These are phyloP conservation scores for Huso huso DNA, from an alignment of 2,797 vertebrate genomes.

Conservation along the genomic window DNA sequence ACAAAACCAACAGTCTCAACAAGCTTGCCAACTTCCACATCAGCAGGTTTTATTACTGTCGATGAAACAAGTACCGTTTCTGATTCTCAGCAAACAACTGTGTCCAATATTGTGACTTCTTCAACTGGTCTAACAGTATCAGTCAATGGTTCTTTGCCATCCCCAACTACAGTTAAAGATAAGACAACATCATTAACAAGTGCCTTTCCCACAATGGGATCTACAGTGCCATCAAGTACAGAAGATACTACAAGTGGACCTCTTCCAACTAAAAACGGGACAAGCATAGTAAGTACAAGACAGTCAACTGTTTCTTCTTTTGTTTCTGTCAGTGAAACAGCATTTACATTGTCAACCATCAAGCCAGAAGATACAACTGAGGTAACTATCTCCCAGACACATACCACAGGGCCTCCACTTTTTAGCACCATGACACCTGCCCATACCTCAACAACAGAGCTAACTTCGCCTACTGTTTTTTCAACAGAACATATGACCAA, in stretches of 20 bases:
- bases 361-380: no score
- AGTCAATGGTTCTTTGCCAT: conserved; percentile 4
- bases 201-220: conserved; percentile 18
- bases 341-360: no score
- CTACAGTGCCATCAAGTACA: conserved; percentile 11
- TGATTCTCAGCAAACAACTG: neutral
- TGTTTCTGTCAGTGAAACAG: no score
- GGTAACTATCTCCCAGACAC: conserved; percentile 12
- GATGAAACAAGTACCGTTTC: neutral
- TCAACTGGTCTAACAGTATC: neutral
- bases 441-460: conserved; percentile 17
- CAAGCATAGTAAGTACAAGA: neutral
- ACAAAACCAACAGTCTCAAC: conserved; percentile 10
- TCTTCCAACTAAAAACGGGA: conserved; percentile 10
- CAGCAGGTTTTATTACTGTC: conserved; percentile 2
- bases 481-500: conserved; percentile 19
- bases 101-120: neutral
- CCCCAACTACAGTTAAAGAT: conserved; percentile 19
- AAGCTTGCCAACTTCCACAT: conserved; percentile 9
- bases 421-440: conserved; percentile 17
- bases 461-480: conserved; percentile 18
- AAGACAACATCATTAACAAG: conserved; percentile 21
- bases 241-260: conserved; percentile 11
- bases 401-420: conserved; percentile 16
- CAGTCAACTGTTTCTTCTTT: no score